Conservation (phyloP, 1,140 invertebrate genomes). For the Littorina saxatilis region DNA sequence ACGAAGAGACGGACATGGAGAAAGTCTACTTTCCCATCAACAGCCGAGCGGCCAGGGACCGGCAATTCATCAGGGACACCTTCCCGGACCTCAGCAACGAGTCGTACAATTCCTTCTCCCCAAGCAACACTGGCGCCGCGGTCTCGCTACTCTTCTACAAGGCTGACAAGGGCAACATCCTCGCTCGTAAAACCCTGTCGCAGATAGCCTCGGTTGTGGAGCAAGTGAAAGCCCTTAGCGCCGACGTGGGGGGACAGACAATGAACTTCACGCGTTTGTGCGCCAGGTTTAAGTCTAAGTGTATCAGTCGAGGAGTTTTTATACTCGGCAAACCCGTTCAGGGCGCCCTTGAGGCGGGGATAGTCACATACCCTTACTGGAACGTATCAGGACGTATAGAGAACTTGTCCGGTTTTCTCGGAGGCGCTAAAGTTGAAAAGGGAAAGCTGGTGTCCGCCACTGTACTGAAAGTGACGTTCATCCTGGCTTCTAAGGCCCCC, state of each 20-base stretch:
- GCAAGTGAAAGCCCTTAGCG: no score
- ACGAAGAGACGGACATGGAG: slow-evolving; percentile 23
- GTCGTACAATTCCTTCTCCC: background rate
- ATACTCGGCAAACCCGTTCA: no score
- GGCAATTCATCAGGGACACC: background rate
- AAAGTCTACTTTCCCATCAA: slow-evolving; percentile 29
- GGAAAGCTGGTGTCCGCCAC: slow-evolving; percentile 10
- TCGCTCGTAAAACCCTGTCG: no score
- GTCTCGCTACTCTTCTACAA: slow-evolving; percentile 27
- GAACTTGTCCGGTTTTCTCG: background rate
- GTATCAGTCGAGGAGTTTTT: no score
- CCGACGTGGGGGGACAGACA: no score
- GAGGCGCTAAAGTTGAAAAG: no score
- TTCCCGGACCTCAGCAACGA: slow-evolving; percentile 25
- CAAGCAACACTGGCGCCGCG: background rate
- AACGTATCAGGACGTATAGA: background rate
- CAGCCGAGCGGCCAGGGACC: slow-evolving; percentile 19
- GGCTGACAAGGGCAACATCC: slow-evolving; percentile 45
- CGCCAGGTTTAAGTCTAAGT: no score
- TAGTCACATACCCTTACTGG: slow-evolving; percentile 20
- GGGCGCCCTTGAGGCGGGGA: background rate
- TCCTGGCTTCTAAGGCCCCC: background rate
- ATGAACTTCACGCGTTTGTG: no score
- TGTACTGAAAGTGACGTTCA: slow-evolving; percentile 20
- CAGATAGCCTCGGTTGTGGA: no score